phyloP scores from a whole-genome alignment of 2,797 vertebrate genomes.

The Sphaeramia orbicularis region DNA sequence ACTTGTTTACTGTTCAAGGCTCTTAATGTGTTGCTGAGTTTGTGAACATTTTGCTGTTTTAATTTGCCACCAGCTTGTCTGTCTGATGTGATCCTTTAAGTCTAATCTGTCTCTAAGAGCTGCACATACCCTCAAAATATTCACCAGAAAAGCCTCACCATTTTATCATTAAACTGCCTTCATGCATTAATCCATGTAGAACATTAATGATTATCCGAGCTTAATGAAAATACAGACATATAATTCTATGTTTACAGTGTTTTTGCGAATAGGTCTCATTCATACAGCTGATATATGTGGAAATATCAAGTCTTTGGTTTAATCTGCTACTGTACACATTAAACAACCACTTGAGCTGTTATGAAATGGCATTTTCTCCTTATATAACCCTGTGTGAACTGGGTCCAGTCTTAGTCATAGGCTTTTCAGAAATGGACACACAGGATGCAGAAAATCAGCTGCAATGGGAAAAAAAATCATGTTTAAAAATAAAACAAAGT shows the following conservation, averaged over 20 bases:
- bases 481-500: too few relatives aligned
- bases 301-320: constrained; percentile 20
- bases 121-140: constrained; percentile 15
- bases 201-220: neutral
- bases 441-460: constrained; percentile 1
- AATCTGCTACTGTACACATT: constrained; percentile 37
- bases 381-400: constrained; percentile 63
- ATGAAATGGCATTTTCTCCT: constrained; percentile 74
- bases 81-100: constrained; percentile 44
- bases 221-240: neutral
- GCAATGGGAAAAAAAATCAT: constrained; percentile 3
- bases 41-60: constrained; percentile 23
- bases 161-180: neutral
- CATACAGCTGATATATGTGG: constrained; percentile 9
- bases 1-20: constrained; percentile 3
- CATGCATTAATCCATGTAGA: neutral
- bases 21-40: constrained; percentile 11
- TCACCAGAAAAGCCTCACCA: constrained; percentile 8
- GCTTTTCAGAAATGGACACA: constrained; percentile 32
- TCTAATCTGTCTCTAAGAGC: constrained; percentile 57
- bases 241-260: neutral
- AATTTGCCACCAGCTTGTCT: constrained; percentile 27
- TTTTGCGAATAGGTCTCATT: neutral
- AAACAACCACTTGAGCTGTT: constrained; percentile 52
- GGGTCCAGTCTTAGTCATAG: constrained; percentile 37